A percentile compares a stretch with the other conserved stretches of the same genome.
Conservation (phyloP, 2,888 invertebrate species). For the Onthophagus sagittarius region DNA sequence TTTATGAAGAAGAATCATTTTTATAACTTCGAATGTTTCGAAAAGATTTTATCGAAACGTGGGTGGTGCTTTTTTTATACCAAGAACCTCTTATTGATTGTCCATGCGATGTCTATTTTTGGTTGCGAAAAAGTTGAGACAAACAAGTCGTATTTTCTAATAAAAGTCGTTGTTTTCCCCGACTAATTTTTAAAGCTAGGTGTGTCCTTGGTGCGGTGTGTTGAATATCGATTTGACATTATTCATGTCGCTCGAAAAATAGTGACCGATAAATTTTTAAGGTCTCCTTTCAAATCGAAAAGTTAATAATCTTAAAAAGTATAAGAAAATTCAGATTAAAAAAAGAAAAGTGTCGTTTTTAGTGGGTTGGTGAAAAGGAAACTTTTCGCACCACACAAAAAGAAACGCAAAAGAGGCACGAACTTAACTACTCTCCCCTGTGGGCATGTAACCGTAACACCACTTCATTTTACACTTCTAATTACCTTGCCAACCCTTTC, state of each 20-base stretch:
- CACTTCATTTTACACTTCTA: background rate
- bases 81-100: background rate
- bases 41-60: no score
- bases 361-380: no score
- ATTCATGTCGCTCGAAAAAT: background rate
- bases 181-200: background rate
- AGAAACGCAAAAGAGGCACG: background rate
- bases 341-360: no score
- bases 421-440: background rate
- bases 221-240: background rate
- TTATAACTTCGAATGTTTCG: no score
- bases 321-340: no score
- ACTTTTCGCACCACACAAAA: background rate
- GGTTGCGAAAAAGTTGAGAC: background rate
- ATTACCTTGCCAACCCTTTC: background rate
- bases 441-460: background rate
- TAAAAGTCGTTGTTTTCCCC: background rate
- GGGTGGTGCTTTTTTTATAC: background rate
- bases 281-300: background rate
- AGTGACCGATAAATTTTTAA: background rate
- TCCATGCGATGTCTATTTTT: background rate
- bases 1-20: no score
- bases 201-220: background rate
- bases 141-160: background rate
- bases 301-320: no score